Evolutionary conservation across 2,113 vertebrate genomes (phyloP).

Genomic region (Myotis davidii): DNA sequence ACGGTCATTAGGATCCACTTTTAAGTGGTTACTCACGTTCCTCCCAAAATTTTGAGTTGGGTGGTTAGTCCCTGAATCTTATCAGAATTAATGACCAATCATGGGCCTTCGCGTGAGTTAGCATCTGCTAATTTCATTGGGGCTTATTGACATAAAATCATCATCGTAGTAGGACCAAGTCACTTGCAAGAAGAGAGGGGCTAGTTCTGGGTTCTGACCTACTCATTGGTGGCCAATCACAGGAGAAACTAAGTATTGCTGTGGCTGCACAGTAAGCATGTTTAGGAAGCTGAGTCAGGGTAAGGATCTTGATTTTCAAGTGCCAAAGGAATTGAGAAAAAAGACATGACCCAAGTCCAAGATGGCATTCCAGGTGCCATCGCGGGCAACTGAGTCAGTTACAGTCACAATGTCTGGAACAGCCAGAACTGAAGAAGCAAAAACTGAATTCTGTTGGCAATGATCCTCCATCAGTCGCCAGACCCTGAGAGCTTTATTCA

Average conservation of each 20-base stretch:
- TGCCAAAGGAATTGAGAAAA: not conserved
- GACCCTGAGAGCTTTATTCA: not conserved
- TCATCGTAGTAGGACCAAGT: not conserved
- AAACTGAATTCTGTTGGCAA: not conserved
- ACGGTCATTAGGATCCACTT: not conserved
- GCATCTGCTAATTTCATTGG: not conserved
- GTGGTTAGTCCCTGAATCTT: not conserved
- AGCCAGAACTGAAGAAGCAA: not conserved
- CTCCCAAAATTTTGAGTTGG: not conserved
- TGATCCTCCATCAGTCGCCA: not conserved
- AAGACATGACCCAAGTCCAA: not conserved
- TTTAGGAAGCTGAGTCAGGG: not conserved
- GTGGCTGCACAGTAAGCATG: not conserved
- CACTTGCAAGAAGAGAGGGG: not conserved
- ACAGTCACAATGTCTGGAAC: not conserved
- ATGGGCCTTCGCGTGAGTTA: not conserved
- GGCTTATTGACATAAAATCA: not conserved
- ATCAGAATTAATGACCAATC: not conserved
- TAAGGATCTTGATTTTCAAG: not conserved
- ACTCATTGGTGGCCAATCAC: not conserved
- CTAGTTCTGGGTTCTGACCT: not conserved
- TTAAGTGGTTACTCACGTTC: not conserved
- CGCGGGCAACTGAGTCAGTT: too few relatives aligned
- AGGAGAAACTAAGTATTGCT: not conserved
- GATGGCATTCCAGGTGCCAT: not conserved